phyloP scores from a whole-genome alignment of 2,113 vertebrate species.

The Felis catus region DNA sequence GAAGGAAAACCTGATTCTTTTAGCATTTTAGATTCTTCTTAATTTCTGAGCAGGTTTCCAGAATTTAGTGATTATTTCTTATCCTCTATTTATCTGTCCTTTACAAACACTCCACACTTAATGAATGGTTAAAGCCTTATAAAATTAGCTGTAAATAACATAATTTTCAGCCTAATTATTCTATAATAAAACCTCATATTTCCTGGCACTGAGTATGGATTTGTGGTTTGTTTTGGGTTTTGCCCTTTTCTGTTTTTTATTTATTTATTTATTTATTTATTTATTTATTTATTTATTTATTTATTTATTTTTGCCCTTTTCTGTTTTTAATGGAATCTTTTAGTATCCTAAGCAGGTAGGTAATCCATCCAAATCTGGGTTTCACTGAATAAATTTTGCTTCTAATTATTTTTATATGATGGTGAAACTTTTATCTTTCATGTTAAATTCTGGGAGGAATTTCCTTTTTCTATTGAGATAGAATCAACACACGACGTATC shows the following conservation, averaged over 20 bases:
- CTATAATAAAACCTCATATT: not conserved
- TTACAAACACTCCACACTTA: not conserved
- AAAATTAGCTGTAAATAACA: not conserved
- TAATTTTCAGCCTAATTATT: constrained; percentile 31
- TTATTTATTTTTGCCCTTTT: not conserved
- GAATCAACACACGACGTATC: not conserved
- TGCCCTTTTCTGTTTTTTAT: not conserved
- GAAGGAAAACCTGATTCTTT: constrained; percentile 33
- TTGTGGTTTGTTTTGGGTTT: not conserved
- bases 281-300: too few species aligned
- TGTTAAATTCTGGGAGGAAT: not conserved
- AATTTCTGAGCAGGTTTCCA: not conserved
- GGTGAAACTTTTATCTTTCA: not conserved
- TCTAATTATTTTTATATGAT: constrained; percentile 31
- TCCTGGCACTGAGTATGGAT: not conserved
- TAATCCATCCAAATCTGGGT: not conserved
- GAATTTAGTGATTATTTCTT: constrained; percentile 36
- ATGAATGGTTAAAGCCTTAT: not conserved
- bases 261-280: too few species aligned
- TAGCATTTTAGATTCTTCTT: not conserved
- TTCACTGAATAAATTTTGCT: constrained; percentile 15
- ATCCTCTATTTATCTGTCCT: not conserved
- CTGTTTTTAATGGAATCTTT: not conserved
- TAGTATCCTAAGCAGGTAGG: not conserved
- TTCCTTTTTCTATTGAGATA: not conserved